Evolutionary conservation across 2,888 invertebrate genomes (phyloP).

Genomic region (Zaprionus bogoriensis): DNA sequence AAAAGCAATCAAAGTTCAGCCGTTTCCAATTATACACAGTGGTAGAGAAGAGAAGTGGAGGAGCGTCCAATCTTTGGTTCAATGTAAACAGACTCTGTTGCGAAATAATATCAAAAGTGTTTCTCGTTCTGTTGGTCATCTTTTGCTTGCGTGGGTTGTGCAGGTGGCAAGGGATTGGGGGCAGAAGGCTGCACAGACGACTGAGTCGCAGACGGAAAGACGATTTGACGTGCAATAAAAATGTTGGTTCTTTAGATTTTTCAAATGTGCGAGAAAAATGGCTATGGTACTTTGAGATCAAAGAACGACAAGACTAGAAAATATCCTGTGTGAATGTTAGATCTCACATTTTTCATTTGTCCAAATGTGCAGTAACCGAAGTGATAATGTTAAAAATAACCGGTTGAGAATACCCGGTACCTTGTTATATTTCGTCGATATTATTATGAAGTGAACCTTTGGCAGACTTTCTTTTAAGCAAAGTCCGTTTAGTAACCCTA

Average conservation of each 20-base stretch:
- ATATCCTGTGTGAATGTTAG: constrained; percentile 26
- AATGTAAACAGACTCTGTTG: constrained; percentile 14
- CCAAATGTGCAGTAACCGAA: no score
- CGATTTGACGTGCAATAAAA: constrained; percentile 71
- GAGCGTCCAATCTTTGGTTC: background rate
- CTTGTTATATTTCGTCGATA: no score
- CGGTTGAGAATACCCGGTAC: no score
- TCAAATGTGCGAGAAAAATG: constrained; percentile 22
- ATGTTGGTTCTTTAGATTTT: constrained; percentile 50
- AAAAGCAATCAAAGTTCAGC: constrained; percentile 45
- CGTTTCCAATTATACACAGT: constrained; percentile 46
- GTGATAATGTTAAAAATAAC: no score
- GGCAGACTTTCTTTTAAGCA: no score
- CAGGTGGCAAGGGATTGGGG: background rate
- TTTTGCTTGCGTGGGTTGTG: constrained; percentile 29
- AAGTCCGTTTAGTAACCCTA: background rate
- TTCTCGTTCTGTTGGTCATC: constrained; percentile 5
- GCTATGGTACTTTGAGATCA: background rate
- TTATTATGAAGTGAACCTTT: no score
- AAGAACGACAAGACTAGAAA: background rate
- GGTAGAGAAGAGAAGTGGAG: background rate
- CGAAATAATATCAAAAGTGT: constrained; percentile 54
- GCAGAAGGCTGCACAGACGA: constrained; percentile 22
- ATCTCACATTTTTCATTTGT: no score
- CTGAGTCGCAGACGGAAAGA: constrained; percentile 45